These are phyloP conservation scores for Tachina fera DNA, from an alignment of 2,888 invertebrate genomes.

Conservation along the genomic window DNA sequence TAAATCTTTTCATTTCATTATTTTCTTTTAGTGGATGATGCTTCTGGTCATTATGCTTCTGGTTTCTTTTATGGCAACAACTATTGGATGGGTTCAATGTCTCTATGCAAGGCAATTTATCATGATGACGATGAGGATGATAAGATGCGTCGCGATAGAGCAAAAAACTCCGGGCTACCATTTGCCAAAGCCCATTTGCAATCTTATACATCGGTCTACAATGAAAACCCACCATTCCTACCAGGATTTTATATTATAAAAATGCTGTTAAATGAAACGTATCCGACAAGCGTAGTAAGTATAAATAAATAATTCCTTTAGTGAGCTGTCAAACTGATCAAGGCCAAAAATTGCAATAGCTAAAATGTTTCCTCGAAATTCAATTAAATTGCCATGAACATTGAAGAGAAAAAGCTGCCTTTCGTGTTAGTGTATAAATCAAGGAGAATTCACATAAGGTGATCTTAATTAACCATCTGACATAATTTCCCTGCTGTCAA, in stretches of 20 bases:
- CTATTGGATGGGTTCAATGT: conserved; percentile 91
- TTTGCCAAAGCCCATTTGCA: conserved; percentile 79
- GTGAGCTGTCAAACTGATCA: too few relatives aligned
- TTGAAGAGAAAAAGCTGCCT: too few relatives aligned
- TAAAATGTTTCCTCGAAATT: too few relatives aligned
- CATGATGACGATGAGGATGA: conserved; percentile 80
- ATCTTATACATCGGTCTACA: conserved; percentile 77
- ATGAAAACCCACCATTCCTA: conserved; percentile 86
- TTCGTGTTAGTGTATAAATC: too few relatives aligned
- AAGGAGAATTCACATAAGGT: too few relatives aligned
- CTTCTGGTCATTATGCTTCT: conserved; percentile 90
- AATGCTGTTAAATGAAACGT: conserved; percentile 84
- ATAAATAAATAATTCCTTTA: not conserved
- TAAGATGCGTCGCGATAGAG: conserved; percentile 45
- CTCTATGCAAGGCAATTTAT: conserved; percentile 87
- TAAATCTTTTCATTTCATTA: not conserved
- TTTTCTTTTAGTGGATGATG: conserved; percentile 85
- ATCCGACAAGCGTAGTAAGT: conserved; percentile 79
- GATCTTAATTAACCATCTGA: too few relatives aligned
- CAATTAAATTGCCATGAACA: too few relatives aligned
- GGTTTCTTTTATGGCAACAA: conserved; percentile 93
- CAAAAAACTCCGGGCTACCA: conserved; percentile 78
- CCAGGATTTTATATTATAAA: conserved; percentile 87
- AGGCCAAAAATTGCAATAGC: too few relatives aligned
- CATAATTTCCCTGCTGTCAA: too few relatives aligned